Evolutionary conservation across 2,113 vertebrate genomes (phyloP), one percentile per base, ranked within the genome.

Genomic region (Tor tambroides): DNA sequence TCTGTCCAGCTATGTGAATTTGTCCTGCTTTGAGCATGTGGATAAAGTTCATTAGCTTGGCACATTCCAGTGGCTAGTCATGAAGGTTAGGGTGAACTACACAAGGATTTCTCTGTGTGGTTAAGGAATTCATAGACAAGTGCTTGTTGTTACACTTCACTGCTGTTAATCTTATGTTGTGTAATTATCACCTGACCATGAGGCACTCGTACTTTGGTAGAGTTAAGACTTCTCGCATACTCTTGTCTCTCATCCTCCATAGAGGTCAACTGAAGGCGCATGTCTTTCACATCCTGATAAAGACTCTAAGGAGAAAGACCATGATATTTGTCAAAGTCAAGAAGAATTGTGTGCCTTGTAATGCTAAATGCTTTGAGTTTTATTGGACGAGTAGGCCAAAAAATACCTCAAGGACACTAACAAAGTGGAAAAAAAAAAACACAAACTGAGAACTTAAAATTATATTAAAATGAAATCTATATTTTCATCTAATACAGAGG

Each of bases 151-250:
- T 51, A 28, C 85, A 32, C 76, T 71, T 51, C 84, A 59, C 71
- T 10, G 74, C 28, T 61, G 32, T 35, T 76, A 86, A 19, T 41
- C 69, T 72, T 9, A 32, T 72, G 59, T 26, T 84, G 23, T 30
- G 43, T 19, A 19, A 69, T 32, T 85, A 74, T 69, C 51, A 78
- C 21, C 41, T 46, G n/a, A 59, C 26, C 26, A 80, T 15, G 32
- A 43, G 69, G 15, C 15, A 88, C 23, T 95, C 96, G 96, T 94
- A 99, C 98, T 95, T 96, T 97, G 84, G 95, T 96, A 0, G 94
- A 94, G 91, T 95, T 96, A 77, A 97, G 94, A 87, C 97, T 97
- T 93, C 95, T 97, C 91, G 98, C 97, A 91, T 97, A 96, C 89
- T 96, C 97, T 32, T 96, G 91, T 85, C 94, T 96, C 89, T 99